Base-by-base conservation (phyloP, 2,113 vertebrate genomes). In the Crotalus helleri region DNA sequence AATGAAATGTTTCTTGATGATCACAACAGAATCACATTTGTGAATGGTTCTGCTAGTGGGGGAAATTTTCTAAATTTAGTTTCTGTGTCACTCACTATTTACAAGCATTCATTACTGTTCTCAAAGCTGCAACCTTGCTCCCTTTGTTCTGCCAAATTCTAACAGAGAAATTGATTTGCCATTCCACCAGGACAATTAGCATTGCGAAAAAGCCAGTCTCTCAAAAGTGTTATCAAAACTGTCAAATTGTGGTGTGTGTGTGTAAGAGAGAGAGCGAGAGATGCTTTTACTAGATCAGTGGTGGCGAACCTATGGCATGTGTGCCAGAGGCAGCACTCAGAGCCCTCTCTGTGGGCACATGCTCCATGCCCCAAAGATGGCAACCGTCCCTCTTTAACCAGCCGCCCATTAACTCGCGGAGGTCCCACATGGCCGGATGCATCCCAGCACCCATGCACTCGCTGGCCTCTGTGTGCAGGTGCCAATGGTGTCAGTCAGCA, bases 51-150 rank as follows among this genome's bases (percentile, higher is more conserved):
- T 94, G 94, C 53, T 93, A 24, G 88, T 93, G 90, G 26, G 26
- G 61, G 89, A 53, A 87, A 92, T 92, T 85, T 95, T 54, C 46
- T 74, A 90, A 0, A 39, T 39, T 91, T 69, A 86, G 49, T 74
- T 91, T 93, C 90, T 69, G 55, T 26, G 94, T 93, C 55, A 92
- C 85, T 87, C 92, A 92, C 57, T 94, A 93, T 91, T 92, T n/a
- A 5, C 23, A 90, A 87, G n/a, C 23, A 69, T 17, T 92, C 54
- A 87, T 90, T 94, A 90, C 21, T 92, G 54, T 33, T 90, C 21
- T 46, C 90, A 44, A 29, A 0, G 24, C 44, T 7, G 6, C 26
- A 57, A 64, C 89, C 89, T 91, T 93, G 64, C 57, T 91, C 92
- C 17, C 89, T 92, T 94, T 92, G 21, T 91, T 90, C 51, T 93